Evolutionary conservation across 2,797 vertebrate species (phyloP).

Genomic region (Pygocentrus nattereri): DNA sequence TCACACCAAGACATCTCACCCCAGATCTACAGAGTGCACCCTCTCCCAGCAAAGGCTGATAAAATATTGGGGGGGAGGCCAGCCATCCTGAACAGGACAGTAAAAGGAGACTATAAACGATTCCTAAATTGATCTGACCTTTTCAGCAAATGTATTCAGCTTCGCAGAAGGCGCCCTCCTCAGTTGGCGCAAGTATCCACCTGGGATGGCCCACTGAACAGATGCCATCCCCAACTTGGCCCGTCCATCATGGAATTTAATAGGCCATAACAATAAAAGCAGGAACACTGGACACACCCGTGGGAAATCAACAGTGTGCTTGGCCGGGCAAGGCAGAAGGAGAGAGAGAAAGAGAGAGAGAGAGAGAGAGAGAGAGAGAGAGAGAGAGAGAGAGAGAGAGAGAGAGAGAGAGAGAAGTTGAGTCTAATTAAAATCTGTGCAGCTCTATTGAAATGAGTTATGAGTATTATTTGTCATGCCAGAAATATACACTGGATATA

Average conservation of each 20-base stretch:
- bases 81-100: slow-evolving; percentile 59
- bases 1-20: slow-evolving; percentile 35
- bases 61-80: slow-evolving; percentile 52
- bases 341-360: slow-evolving; percentile 5
- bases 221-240: slow-evolving; percentile 71
- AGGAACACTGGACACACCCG: slow-evolving; percentile 67
- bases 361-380: slow-evolving; percentile 16
- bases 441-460: slow-evolving; percentile 14
- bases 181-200: slow-evolving; percentile 65
- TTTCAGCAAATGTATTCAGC: slow-evolving; percentile 72
- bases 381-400: neutral
- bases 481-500: neutral
- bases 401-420: neutral
- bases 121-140: slow-evolving; percentile 77
- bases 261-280: slow-evolving; percentile 78
- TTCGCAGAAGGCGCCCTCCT: slow-evolving; percentile 65
- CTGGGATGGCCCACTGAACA: slow-evolving; percentile 67
- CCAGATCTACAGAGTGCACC: slow-evolving; percentile 45
- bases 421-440: neutral
- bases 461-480: slow-evolving; percentile 25
- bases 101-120: slow-evolving; percentile 72
- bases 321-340: slow-evolving; percentile 44
- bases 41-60: slow-evolving; percentile 52
- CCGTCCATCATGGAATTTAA: slow-evolving; percentile 73
- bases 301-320: slow-evolving; percentile 74